phyloP scores from a whole-genome alignment of 2,797 vertebrate genomes.

The Xiphorhynchus erythropygius region DNA sequence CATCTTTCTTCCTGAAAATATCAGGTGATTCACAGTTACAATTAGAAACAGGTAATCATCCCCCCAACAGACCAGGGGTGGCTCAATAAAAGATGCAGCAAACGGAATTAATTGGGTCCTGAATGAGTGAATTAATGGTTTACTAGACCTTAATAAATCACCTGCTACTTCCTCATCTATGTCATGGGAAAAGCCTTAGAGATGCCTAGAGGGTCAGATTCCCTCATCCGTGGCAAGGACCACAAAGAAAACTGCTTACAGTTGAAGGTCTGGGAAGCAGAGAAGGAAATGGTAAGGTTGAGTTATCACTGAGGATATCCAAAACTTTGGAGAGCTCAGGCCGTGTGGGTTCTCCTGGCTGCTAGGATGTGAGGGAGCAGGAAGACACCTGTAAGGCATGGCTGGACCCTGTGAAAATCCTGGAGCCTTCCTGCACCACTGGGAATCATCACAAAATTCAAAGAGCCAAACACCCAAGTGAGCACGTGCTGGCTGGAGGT shows the following conservation, averaged over 20 bases:
- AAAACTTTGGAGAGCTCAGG: neutral
- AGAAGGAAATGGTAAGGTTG: slow-evolving; percentile 25
- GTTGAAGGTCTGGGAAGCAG: neutral
- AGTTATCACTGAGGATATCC: neutral
- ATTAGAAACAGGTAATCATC: neutral
- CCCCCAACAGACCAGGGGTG: neutral
- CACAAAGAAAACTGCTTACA: neutral
- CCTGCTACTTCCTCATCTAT: slow-evolving; percentile 16
- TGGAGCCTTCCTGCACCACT: neutral
- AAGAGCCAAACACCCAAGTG: neutral
- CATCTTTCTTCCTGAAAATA: slow-evolving; percentile 5
- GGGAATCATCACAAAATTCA: neutral
- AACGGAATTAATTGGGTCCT: neutral
- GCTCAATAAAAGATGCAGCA: neutral
- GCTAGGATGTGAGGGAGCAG: neutral
- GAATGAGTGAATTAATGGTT: slow-evolving; percentile 18
- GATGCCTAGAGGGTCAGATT: neutral
- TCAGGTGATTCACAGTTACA: neutral
- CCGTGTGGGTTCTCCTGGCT: neutral
- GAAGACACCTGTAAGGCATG: neutral
- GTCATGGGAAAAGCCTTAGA: slow-evolving; percentile 7
- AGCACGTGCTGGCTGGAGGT: neutral
- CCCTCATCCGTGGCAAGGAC: neutral
- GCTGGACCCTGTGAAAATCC: neutral
- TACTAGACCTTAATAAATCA: slow-evolving; percentile 46